Percentiles rank a stretch among this genome's conserved stretches.
Evolutionary conservation across 2,888 invertebrate species (phyloP).

Genomic region (Andrena chrysosceles): DNA sequence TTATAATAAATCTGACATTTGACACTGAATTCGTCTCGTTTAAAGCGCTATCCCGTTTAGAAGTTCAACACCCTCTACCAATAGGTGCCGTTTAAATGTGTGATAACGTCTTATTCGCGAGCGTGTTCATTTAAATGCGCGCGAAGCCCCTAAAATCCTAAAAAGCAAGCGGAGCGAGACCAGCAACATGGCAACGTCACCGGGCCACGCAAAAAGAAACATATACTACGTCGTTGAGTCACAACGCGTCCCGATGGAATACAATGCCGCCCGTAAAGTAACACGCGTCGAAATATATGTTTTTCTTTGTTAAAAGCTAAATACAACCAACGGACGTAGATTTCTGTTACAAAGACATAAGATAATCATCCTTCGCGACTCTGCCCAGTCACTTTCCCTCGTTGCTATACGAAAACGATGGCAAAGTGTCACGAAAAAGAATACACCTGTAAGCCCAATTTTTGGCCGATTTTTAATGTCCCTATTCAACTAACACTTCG

Average conservation of each 20-base stretch:
- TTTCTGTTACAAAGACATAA: background rate
- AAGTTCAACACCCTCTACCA: constrained; percentile 6
- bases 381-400: background rate
- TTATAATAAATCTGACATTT: constrained; percentile 42
- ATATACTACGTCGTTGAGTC: constrained; percentile 7
- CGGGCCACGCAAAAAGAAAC: constrained; percentile 8
- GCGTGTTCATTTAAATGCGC: background rate
- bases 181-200: constrained; percentile 13
- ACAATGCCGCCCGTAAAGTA: background rate
- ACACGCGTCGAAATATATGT: background rate
- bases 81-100: constrained; percentile 25
- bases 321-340: constrained; percentile 28
- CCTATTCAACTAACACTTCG: no score
- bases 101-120: constrained; percentile 24
- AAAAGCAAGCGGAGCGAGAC: constrained; percentile 31
- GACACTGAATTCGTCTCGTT: constrained; percentile 17
- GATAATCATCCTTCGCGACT: background rate
- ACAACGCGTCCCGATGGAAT: constrained; percentile 1
- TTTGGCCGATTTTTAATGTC: no score
- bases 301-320: background rate
- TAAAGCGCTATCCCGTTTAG: constrained; percentile 4
- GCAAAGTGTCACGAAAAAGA: no score
- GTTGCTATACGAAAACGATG: no score
- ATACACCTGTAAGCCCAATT: no score
- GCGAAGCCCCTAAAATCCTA: constrained; percentile 36